These are phyloP conservation scores for Cyclura pinguis DNA, from an alignment of 2,797 vertebrate species.

Conservation along the genomic window DNA sequence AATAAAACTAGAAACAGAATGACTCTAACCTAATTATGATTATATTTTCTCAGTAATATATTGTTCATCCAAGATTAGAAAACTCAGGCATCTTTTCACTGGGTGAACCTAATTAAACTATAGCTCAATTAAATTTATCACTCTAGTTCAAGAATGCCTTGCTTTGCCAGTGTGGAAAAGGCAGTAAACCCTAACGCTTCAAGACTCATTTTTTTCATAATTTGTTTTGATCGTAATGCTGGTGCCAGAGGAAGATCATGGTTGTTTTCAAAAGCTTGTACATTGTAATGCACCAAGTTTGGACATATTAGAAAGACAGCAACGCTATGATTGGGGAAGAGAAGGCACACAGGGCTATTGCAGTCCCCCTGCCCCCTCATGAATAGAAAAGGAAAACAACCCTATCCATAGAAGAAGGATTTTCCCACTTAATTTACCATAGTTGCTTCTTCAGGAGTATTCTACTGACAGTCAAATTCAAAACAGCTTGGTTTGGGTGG, in stretches of 20 bases:
- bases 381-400: no score
- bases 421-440: no score
- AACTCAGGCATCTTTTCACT: constrained; percentile 22
- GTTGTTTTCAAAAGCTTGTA: not conserved
- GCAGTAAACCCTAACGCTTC: not conserved
- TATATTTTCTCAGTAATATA: constrained; percentile 34
- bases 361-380: not conserved
- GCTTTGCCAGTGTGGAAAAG: not conserved
- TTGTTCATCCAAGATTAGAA: constrained; percentile 39
- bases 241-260: not conserved
- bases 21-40: constrained; percentile 31
- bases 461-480: no score
- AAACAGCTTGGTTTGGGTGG: no score
- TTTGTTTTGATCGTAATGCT: constrained; percentile 6
- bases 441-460: no score
- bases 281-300: no score
- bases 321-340: not conserved
- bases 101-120: constrained; percentile 41
- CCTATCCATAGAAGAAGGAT: no score
- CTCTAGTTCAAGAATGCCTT: constrained; percentile 13
- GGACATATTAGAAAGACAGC: not conserved
- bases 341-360: not conserved
- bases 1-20: constrained; percentile 34
- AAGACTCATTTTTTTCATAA: not conserved
- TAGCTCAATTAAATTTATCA: constrained; percentile 43